phyloP scores from a whole-genome alignment of 2,888 invertebrate genomes.

The Drosophila anomelani region DNA sequence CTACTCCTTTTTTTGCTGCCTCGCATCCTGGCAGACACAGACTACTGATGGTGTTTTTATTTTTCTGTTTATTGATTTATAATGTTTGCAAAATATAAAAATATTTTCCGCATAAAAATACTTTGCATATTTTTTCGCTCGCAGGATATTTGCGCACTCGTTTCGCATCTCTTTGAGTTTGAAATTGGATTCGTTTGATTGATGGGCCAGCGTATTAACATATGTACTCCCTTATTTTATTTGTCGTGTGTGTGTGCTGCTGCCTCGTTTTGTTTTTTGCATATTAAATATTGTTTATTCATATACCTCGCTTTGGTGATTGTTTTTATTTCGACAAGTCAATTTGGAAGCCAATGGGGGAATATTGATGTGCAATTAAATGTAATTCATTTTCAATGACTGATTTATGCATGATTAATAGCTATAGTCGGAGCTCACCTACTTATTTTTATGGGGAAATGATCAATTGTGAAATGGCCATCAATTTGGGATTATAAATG shows the following conservation, averaged over 20 bases:
- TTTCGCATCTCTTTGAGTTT: constrained; percentile 48
- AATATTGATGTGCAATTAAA: constrained; percentile 49
- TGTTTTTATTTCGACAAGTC: constrained; percentile 39
- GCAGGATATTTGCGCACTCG: constrained; percentile 20
- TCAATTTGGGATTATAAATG: constrained; percentile 23
- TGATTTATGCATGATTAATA: constrained; percentile 52
- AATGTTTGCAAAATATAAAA: constrained; percentile 64
- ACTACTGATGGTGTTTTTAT: constrained; percentile 19
- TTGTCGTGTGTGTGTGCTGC: constrained; percentile 1
- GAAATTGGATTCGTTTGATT: constrained; percentile 69
- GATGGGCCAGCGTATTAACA: constrained; percentile 61
- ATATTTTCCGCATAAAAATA: constrained; percentile 51
- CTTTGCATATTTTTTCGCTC: constrained; percentile 59
- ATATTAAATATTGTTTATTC: constrained; percentile 43
- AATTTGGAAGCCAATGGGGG: constrained; percentile 20
- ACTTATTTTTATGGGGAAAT: constrained; percentile 13
- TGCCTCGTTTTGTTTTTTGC: constrained; percentile 32
- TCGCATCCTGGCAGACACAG: background rate
- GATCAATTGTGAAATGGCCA: constrained; percentile 20
- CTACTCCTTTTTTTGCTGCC: constrained; percentile 17
- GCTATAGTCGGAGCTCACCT: constrained; percentile 24
- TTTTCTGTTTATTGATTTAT: constrained; percentile 56
- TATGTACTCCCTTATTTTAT: constrained; percentile 42
- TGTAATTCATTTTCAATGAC: constrained; percentile 55
- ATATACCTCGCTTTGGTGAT: constrained; percentile 10